Evolutionary conservation across 2,113 vertebrate species (phyloP).

Genomic region (Megatriorchis doriae): DNA sequence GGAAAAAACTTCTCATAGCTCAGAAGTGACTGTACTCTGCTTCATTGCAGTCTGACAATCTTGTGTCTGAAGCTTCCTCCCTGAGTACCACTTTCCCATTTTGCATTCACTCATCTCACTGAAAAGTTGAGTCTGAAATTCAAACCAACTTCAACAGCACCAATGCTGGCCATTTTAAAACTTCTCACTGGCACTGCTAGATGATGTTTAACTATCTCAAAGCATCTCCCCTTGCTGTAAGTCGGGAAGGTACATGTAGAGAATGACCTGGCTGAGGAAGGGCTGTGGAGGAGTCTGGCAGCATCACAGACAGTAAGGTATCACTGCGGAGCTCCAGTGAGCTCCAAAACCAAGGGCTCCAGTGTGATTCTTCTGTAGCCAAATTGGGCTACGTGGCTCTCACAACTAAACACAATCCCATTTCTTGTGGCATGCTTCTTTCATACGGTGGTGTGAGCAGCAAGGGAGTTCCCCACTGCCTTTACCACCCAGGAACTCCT

Average conservation of each 20-base stretch:
- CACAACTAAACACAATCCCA: rapidly evolving
- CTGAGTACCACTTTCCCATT: background rate
- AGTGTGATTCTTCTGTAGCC: background rate
- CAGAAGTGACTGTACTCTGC: background rate
- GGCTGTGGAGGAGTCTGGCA: background rate
- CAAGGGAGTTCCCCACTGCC: background rate
- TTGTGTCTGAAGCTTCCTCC: background rate
- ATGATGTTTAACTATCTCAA: background rate
- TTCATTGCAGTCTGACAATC: background rate
- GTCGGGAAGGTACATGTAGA: background rate
- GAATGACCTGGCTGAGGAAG: background rate
- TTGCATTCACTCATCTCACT: background rate
- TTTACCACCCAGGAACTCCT: background rate
- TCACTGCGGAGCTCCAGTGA: background rate
- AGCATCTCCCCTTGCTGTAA: background rate
- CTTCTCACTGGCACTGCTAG: background rate
- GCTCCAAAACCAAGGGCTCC: background rate
- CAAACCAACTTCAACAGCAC: background rate
- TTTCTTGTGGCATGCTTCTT: background rate
- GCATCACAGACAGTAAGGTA: background rate
- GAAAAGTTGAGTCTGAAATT: background rate
- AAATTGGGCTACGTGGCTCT: background rate
- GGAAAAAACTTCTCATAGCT: background rate
- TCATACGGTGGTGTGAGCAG: background rate
- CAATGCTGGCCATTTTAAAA: background rate